These are phyloP conservation scores for Brachirus orientalis DNA, from an alignment of 2,113 vertebrate species.

Conservation along the genomic window DNA sequence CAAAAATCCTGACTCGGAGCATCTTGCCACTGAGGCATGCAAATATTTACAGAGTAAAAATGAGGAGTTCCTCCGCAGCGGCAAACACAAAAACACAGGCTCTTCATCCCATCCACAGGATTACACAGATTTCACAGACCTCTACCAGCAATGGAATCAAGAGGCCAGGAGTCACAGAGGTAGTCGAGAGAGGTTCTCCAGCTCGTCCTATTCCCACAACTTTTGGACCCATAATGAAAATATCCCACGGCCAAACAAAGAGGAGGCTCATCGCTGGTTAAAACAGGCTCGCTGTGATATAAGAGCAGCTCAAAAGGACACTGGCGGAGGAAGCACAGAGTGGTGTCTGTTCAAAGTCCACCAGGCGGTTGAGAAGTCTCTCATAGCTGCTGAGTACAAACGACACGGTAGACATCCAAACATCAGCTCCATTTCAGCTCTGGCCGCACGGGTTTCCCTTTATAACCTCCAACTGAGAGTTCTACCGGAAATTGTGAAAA, in stretches of 20 bases:
- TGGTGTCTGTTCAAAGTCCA: constrained; percentile 86
- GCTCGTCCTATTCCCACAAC: constrained; percentile 59
- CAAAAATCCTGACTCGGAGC: constrained; percentile 76
- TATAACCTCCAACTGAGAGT: constrained; percentile 56
- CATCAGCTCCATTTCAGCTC: constrained; percentile 55
- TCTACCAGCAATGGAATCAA: constrained; percentile 74
- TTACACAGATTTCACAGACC: constrained; percentile 51
- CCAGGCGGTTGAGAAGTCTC: constrained; percentile 83
- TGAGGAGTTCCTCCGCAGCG: constrained; percentile 48
- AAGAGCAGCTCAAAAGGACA: constrained; percentile 70
- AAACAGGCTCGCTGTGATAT: constrained; percentile 84
- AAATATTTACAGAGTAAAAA: constrained; percentile 79
- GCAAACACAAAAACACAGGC: constrained; percentile 11
- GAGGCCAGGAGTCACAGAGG: constrained; percentile 77
- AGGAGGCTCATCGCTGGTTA: constrained; percentile 82
- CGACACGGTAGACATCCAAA: constrained; percentile 48
- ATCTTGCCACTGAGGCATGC: constrained; percentile 73
- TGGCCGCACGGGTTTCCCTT: constrained; percentile 62
- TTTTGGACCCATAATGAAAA: constrained; percentile 74
- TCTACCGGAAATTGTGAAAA: constrained; percentile 62
- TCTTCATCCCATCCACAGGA: not conserved
- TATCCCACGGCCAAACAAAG: constrained; percentile 60
- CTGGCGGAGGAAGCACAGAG: constrained; percentile 67
- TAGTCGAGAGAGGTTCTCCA: constrained; percentile 59
- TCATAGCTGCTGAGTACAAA: constrained; percentile 77